Conservation (phyloP, 2,113 vertebrate species). For the Hemicordylus capensis region DNA sequence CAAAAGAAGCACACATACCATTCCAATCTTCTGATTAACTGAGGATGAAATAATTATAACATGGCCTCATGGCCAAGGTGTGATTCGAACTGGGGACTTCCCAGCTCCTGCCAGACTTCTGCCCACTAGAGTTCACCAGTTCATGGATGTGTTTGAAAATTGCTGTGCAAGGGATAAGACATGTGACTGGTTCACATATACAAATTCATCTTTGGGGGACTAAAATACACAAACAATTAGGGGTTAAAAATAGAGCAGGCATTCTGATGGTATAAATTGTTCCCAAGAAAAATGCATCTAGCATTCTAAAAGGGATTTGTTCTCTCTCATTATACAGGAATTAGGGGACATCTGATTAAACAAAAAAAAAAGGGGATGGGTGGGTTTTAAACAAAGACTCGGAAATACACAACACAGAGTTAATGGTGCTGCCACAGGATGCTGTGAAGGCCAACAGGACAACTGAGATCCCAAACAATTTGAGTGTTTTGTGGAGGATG, state of each 20-base stretch:
- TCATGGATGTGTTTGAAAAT: background rate
- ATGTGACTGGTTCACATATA: background rate
- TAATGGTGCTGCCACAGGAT: background rate
- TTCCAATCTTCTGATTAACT: background rate
- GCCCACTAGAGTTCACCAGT: no score
- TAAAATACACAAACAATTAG: background rate
- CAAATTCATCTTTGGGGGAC: background rate
- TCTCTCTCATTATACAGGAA: constrained; percentile 2
- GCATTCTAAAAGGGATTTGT: background rate
- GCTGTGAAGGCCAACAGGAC: background rate
- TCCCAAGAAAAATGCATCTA: background rate
- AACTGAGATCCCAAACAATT: background rate
- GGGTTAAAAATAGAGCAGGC: no score
- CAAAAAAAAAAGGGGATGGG: background rate
- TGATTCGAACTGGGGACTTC: background rate
- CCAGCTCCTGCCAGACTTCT: background rate
- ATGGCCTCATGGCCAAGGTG: background rate
- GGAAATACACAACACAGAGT: background rate
- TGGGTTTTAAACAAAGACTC: background rate
- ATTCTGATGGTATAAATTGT: background rate
- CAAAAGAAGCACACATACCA: background rate
- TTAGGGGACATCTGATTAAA: background rate
- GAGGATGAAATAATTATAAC: background rate
- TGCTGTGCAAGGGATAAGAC: background rate
- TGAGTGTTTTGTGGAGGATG: background rate